These are phyloP conservation scores for Branchipolynoe longqiensis DNA, from an alignment of 2,888 invertebrate genomes.

Conservation along the genomic window DNA sequence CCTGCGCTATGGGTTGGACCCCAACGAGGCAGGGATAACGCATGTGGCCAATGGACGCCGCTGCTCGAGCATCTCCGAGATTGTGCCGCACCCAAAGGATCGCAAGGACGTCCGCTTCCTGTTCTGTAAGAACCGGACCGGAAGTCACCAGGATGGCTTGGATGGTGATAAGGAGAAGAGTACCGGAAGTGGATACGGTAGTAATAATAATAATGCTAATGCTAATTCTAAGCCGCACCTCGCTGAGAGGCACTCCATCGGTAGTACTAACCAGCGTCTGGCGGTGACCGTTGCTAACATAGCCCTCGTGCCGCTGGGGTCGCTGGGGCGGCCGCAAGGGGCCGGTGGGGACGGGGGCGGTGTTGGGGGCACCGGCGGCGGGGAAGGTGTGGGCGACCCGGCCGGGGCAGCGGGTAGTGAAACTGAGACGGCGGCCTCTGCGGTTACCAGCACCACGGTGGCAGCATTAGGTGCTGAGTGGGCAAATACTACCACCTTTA, in stretches of 20 bases:
- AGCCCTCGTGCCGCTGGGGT: not conserved
- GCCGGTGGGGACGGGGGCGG: not conserved
- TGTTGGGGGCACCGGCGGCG: not conserved
- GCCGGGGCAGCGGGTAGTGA: not conserved
- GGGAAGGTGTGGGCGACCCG: not conserved
- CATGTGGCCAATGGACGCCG: constrained; percentile 45
- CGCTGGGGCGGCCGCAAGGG: not conserved
- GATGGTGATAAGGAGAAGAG: not conserved
- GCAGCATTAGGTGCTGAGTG: no score
- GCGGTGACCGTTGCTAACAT: not conserved
- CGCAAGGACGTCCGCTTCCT: constrained; percentile 59
- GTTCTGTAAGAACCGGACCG: constrained; percentile 10
- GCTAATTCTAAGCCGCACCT: no score
- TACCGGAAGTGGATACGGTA: not conserved
- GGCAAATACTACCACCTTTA: no score
- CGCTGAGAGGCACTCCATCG: no score
- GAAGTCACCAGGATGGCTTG: constrained; percentile 17
- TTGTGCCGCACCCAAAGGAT: constrained; percentile 20
- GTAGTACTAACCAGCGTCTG: constrained; percentile 5
- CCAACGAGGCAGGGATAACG: constrained; percentile 81
- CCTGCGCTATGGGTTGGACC: constrained; percentile 84
- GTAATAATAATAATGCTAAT: not conserved
- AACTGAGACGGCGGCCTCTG: not conserved
- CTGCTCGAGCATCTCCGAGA: constrained; percentile 60
- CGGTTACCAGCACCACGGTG: not conserved